These are phyloP conservation scores for Mercenaria mercenaria DNA, from an alignment of 1,140 invertebrate genomes.

Conservation along the genomic window DNA sequence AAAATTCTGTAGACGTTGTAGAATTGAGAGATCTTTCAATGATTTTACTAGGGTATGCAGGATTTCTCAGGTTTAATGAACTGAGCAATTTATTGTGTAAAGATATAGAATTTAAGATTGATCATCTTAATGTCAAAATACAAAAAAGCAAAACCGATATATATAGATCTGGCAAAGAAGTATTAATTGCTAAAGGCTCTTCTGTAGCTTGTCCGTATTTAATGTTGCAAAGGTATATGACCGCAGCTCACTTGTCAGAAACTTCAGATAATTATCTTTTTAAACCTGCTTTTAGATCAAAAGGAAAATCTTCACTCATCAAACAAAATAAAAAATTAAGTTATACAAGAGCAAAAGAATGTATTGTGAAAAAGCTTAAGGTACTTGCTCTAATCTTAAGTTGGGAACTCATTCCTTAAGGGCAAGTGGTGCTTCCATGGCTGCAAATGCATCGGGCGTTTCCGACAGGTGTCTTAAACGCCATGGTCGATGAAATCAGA, in stretches of 20 bases:
- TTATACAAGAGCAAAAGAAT: too few relatives aligned
- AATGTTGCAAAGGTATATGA: conserved; percentile 62
- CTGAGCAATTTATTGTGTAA: background rate
- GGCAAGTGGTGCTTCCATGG: too few relatives aligned
- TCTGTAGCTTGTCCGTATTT: background rate
- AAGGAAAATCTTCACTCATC: background rate
- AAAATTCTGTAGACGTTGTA: background rate
- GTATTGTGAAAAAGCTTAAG: too few relatives aligned
- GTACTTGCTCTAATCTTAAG: too few relatives aligned
- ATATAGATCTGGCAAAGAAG: background rate
- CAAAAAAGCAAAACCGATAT: background rate
- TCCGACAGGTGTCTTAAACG: too few relatives aligned
- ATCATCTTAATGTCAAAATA: background rate
- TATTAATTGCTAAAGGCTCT: background rate
- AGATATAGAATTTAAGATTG: background rate
- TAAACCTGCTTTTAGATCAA: background rate
- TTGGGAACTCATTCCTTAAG: too few relatives aligned
- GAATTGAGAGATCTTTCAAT: background rate
- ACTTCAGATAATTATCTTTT: background rate
- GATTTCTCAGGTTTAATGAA: background rate
- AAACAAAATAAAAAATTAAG: too few relatives aligned
- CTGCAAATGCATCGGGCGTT: too few relatives aligned
- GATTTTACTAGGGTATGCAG: background rate
- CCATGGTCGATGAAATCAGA: too few relatives aligned
- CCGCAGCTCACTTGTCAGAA: background rate